Conservation (phyloP, 2,888 invertebrate genomes). For the Clanis bilineata region DNA sequence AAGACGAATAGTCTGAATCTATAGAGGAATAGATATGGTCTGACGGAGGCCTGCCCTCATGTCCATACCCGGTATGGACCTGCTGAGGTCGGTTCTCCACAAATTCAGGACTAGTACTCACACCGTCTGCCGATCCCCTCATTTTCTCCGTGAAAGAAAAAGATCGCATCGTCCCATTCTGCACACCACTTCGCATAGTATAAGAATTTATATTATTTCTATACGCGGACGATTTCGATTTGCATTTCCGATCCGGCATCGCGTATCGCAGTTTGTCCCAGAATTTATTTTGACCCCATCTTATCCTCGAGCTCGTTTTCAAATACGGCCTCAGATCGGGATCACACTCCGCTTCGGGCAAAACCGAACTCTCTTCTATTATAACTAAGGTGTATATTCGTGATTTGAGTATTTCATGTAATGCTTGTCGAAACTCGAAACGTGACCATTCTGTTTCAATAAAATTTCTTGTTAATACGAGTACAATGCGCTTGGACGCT, state of each 20-base stretch:
- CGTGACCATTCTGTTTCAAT: conserved; percentile 96
- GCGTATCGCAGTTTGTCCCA: conserved; percentile 96
- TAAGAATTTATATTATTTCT: conserved; percentile 92
- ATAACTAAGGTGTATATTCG: conserved; percentile 92
- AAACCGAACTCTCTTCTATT: conserved; percentile 90
- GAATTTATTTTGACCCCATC: conserved; percentile 95
- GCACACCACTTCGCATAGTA: conserved; percentile 85
- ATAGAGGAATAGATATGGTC: conserved; percentile 96
- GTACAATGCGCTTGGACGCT: conserved; percentile 91
- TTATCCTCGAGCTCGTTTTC: conserved; percentile 91
- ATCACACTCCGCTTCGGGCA: conserved; percentile 92
- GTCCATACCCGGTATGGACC: conserved; percentile 68
- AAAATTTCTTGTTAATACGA: conserved; percentile 93
- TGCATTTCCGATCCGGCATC: conserved; percentile 87
- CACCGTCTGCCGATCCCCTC: conserved; percentile 58
- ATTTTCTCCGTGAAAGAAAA: conserved; percentile 82
- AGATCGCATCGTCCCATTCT: conserved; percentile 83
- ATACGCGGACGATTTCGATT: conserved; percentile 82
- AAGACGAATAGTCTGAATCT: conserved; percentile 93
- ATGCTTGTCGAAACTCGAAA: conserved; percentile 93
- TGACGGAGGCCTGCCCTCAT: conserved; percentile 87
- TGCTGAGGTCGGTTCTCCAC: conserved; percentile 61
- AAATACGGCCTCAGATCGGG: conserved; percentile 93
- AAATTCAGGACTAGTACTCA: conserved; percentile 86
- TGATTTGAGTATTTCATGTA: conserved; percentile 93